Base-by-base conservation (phyloP, 1,140 invertebrate genomes). In the Drosophila sturtevanti region DNA sequence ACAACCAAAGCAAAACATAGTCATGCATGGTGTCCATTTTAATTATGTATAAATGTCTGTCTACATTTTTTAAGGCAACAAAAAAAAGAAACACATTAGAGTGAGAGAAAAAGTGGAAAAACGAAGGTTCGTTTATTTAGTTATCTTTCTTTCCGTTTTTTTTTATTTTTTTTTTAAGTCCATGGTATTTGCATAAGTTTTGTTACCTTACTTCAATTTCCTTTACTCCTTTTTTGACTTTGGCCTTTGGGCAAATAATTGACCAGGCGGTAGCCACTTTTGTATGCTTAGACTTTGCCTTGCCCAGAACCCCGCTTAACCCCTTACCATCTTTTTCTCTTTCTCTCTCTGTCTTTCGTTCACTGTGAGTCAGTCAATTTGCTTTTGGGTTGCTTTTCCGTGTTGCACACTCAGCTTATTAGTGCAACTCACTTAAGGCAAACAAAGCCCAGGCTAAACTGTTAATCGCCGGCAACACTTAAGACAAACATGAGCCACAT, bases 401-500 rank as follows among this genome's bases (percentile, higher is more conserved):
- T 55, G 37, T 68, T 41, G 69, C 65, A 52, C 55, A 68, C 60
- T 76, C 59, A 74, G 77, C 79, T 82, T 81, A 81, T 82, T 82
- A 81, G 74, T 71, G 65, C 70, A 82, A 72, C 67, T 71, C 80
- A 82, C 80, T 82, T 82, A 84, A 65, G 80, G 44, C 75, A 75
- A 82, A 82, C 80, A 82, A 82, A 84, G 66, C 71, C 41, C 71
- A 72, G 61, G 71, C 75, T 76, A 84, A 84, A 84, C 80, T 76
- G 76, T 76, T 84, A 84, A 84, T 79, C 80, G 68, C 76, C 67
- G 63, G 71, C 71, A 79, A 79, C 79, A 82, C 79, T 75, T 84
- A 79, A 84, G 79, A 70, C 80, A 84, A 84, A 84, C 75, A 84
- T 63, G 63, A 67, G 24, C 59, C 41, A 67, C 63, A 38, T 64